phyloP scores from a whole-genome alignment of 2,888 invertebrate species.

The Drosophila kuntzei region DNA sequence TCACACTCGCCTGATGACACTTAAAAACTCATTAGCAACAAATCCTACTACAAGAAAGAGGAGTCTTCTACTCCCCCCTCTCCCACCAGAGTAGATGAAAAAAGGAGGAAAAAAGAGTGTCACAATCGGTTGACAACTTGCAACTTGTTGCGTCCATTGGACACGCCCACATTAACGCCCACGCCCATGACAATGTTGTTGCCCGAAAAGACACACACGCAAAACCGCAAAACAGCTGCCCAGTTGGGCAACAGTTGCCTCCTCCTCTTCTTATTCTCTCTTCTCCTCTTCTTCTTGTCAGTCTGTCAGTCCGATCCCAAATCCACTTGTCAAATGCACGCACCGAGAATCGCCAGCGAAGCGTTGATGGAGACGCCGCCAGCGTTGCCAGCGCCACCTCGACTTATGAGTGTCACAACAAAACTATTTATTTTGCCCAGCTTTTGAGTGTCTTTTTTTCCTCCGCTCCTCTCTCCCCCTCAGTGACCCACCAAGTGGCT shows the following conservation, averaged over 20 bases:
- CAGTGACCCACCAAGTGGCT: slow-evolving; percentile 18
- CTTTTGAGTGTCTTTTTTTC: slow-evolving; percentile 19
- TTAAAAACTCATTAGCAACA: slow-evolving; percentile 61
- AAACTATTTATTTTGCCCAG: slow-evolving; percentile 69
- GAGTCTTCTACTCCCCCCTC: too few species aligned
- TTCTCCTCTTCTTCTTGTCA: not conserved
- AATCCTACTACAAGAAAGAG: too few species aligned
- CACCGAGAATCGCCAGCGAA: slow-evolving; percentile 40
- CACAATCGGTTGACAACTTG: slow-evolving; percentile 29
- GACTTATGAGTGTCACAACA: slow-evolving; percentile 78
- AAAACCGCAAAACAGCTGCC: slow-evolving; percentile 52
- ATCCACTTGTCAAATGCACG: slow-evolving; percentile 61
- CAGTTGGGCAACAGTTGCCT: slow-evolving; percentile 45
- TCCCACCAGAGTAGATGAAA: too few species aligned
- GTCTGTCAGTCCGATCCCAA: slow-evolving; percentile 42
- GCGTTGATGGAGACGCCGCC: slow-evolving; percentile 46
- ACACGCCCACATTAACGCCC: slow-evolving; percentile 39
- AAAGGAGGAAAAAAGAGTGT: not conserved
- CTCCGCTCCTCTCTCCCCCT: not conserved
- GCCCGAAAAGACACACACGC: slow-evolving; percentile 16
- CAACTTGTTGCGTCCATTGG: slow-evolving; percentile 56
- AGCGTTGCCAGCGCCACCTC: slow-evolving; percentile 37
- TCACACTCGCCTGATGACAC: slow-evolving; percentile 25
- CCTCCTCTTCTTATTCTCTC: not conserved
- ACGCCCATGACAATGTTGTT: slow-evolving; percentile 6